phyloP scores from a whole-genome alignment of 1,140 invertebrate genomes.

The Cotesia chilonis region DNA sequence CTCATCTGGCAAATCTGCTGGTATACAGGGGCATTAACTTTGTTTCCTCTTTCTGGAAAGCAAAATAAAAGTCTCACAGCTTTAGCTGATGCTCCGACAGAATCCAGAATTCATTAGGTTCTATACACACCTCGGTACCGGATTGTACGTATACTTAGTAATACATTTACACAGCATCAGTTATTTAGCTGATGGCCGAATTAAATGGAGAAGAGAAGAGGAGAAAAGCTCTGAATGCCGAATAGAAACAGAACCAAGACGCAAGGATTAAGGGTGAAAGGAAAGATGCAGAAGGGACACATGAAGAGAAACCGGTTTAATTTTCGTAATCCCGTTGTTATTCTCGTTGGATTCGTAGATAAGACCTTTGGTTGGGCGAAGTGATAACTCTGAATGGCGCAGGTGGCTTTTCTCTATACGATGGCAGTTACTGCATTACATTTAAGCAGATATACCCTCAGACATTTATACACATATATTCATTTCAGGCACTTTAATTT shows the following conservation, averaged over 20 bases:
- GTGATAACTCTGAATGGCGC: slow-evolving; percentile 50
- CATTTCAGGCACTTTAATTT: slow-evolving; percentile 12
- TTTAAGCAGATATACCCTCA: slow-evolving; percentile 8
- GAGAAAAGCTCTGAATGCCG: too few relatives aligned
- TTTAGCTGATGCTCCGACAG: too few relatives aligned
- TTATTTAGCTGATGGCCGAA: too few relatives aligned
- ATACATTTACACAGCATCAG: not conserved
- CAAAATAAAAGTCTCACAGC: too few relatives aligned
- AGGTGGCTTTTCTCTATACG: slow-evolving; percentile 42
- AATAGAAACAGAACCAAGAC: not conserved
- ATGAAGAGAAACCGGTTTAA: slow-evolving; percentile 45
- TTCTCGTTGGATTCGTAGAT: slow-evolving; percentile 41
- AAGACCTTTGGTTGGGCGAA: slow-evolving; percentile 41
- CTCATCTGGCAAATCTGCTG: too few relatives aligned
- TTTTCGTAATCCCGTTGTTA: slow-evolving; percentile 48
- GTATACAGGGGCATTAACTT: too few relatives aligned
- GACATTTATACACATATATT: not conserved
- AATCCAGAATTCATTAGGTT: too few relatives aligned
- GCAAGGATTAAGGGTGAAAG: not conserved
- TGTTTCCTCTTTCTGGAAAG: too few relatives aligned
- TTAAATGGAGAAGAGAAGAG: too few relatives aligned
- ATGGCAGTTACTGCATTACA: slow-evolving; percentile 35
- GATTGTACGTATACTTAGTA: not conserved
- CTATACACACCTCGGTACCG: too few relatives aligned
- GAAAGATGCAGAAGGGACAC: not conserved